phyloP scores from a whole-genome alignment of 2,888 invertebrate species.

The Sarcophaga carnaria region DNA sequence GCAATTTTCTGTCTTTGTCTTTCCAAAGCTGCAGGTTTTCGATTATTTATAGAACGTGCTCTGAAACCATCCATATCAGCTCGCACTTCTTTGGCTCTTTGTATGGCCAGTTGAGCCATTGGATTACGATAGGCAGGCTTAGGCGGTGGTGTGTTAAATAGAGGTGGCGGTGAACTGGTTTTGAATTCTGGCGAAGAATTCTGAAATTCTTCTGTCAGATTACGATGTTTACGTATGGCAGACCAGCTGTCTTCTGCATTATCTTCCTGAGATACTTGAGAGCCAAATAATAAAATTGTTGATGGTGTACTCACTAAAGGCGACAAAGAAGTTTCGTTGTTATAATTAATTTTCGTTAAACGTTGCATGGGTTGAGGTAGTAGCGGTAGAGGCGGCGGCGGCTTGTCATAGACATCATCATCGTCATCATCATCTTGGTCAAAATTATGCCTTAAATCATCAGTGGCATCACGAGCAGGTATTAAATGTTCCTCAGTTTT shows the following conservation, averaged over 20 bases:
- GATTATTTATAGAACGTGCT: constrained; percentile 72
- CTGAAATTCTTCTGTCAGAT: constrained; percentile 78
- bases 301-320: constrained; percentile 30
- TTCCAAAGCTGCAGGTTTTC: constrained; percentile 20
- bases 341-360: constrained; percentile 64
- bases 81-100: constrained; percentile 57
- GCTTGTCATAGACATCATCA: constrained; percentile 53
- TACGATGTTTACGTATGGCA: constrained; percentile 83
- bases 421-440: constrained; percentile 54
- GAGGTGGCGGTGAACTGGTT: constrained; percentile 14
- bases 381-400: constrained; percentile 9
- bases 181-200: constrained; percentile 34
- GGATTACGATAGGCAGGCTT: constrained; percentile 72
- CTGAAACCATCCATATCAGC: constrained; percentile 54
- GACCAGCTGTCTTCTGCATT: constrained; percentile 82
- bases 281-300: constrained; percentile 72
- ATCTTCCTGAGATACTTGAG: constrained; percentile 73
- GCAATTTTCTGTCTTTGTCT: constrained; percentile 19
- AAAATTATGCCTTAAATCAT: constrained; percentile 62
- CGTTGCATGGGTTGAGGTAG: constrained; percentile 73
- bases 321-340: constrained; percentile 41
- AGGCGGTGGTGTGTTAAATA: constrained; percentile 36
- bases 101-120: constrained; percentile 63
- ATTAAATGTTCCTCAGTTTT: constrained; percentile 72
- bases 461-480: constrained; percentile 62